Evolutionary conservation across 2,888 invertebrate genomes (phyloP), one percentile per base, ranked within the genome.

Genomic region (Odontomyia ornata): DNA sequence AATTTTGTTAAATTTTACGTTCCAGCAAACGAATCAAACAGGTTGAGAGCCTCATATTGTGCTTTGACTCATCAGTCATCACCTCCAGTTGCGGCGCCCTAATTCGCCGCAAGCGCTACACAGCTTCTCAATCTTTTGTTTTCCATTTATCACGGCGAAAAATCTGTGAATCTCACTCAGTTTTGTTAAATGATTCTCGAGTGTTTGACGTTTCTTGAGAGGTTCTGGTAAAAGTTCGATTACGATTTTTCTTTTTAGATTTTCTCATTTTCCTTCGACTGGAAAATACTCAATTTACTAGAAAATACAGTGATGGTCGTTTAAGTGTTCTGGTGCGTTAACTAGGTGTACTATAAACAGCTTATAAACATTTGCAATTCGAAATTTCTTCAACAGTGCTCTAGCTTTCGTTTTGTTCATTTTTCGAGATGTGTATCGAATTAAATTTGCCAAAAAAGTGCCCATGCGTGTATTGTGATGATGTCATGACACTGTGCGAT

Each of bases 261-360:
- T 47, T 47, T 5, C 11, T 69, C 65, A 69, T 69, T 69, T 47
- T 21, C 69, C 23, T 47, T 30, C 13, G 18, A 18, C n/a, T 3
- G 25, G 18, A 69, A 65, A 64, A 27, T 69, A 21, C 23, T 23
- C 23, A 47, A 46, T 43, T 21, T 13, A 9, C 2, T 18, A 25
- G 69, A 21, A 27, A 30, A 69, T 25, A 47, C 46, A 46, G 69
- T 69, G 69, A 69, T 30, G 69, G 27, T 25, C 3, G 18, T 46
- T 69, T 13, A 47, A 69, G 69, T 69, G 69, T 47, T 69, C 27
- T 69, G 69, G 69, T 69, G 60, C 52, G 52, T 52, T 52, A 9
- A 4, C 18, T 9, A 18, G 21, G 69, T 69, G 27, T 47, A 69
- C 2, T 43, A 46, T 21, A 23, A 18, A 60, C 18, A 4, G 18